These are phyloP conservation scores for Cynoglossus semilaevis DNA, from an alignment of 2,113 vertebrate genomes.

Conservation along the genomic window DNA sequence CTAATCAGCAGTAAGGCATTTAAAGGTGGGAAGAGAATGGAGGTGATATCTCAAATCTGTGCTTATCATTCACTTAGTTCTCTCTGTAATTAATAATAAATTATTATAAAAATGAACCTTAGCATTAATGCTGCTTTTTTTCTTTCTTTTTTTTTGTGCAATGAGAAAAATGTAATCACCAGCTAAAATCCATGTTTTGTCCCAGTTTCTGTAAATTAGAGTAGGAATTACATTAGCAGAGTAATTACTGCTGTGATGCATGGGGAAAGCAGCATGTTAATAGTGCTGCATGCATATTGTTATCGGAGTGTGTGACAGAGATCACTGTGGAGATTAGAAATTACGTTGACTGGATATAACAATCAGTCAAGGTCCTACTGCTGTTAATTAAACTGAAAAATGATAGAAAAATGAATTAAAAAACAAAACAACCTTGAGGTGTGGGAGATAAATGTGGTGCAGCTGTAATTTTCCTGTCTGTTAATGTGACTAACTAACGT, in stretches of 20 bases:
- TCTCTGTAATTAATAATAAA: conserved; percentile 14
- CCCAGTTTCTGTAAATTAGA: conserved; percentile 17
- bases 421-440: conserved; percentile 32
- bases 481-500: no score
- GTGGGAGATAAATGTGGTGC: not conserved
- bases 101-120: conserved; percentile 18
- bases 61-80: not conserved
- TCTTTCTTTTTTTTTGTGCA: conserved; percentile 6
- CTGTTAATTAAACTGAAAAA: conserved; percentile 52
- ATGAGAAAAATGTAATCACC: conserved; percentile 27
- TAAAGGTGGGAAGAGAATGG: conserved; percentile 18
- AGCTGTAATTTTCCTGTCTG: not conserved
- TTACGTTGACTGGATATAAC: conserved; percentile 37
- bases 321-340: conserved; percentile 49
- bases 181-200: not conserved
- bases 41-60: not conserved
- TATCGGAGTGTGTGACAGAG: conserved; percentile 32
- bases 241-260: conserved; percentile 30
- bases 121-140: no score
- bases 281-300: conserved; percentile 32
- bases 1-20: conserved; percentile 33
- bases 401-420: not conserved
- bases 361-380: conserved; percentile 27
- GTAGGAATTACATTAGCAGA: conserved; percentile 5
- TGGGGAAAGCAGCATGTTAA: conserved; percentile 23